Percentiles rank a stretch among this genome's conserved stretches.
These are phyloP conservation scores for Drosophila sulfurigaster DNA, from an alignment of 1,140 invertebrate genomes.

Conservation along the genomic window DNA sequence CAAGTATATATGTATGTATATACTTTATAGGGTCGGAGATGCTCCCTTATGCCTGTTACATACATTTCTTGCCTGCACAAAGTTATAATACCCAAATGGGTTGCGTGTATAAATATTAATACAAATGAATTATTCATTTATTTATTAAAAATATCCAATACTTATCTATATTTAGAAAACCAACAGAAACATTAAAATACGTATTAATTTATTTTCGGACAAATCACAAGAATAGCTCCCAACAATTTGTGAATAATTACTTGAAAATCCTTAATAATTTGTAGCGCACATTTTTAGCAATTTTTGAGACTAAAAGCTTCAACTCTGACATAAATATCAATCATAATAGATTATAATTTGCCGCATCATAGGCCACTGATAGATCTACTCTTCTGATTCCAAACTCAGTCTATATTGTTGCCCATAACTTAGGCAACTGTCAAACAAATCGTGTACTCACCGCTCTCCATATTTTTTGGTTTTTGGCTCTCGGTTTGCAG, in stretches of 20 bases:
- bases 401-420: slow-evolving; percentile 14
- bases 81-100: too few species aligned
- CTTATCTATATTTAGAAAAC: too few species aligned
- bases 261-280: neutral
- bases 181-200: too few species aligned
- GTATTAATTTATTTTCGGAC: too few species aligned
- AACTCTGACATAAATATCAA: slow-evolving; percentile 55
- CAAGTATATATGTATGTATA: too few species aligned
- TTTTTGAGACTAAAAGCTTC: neutral
- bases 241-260: neutral
- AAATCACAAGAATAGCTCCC: too few species aligned
- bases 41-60: too few species aligned
- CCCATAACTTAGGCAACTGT: slow-evolving; percentile 50
- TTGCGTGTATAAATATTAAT: too few species aligned
- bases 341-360: slow-evolving; percentile 62
- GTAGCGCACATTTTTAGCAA: neutral
- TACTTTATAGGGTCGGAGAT: too few species aligned
- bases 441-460: slow-evolving; percentile 44
- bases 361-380: slow-evolving; percentile 29
- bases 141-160: too few species aligned
- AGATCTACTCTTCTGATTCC: slow-evolving; percentile 13
- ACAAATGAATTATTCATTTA: too few species aligned
- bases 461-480: slow-evolving; percentile 16
- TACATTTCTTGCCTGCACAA: too few species aligned
- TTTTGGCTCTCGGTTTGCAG: neutral